These are phyloP conservation scores for Taeniopygia guttata DNA, from an alignment of 2,797 vertebrate species.

Conservation along the genomic window DNA sequence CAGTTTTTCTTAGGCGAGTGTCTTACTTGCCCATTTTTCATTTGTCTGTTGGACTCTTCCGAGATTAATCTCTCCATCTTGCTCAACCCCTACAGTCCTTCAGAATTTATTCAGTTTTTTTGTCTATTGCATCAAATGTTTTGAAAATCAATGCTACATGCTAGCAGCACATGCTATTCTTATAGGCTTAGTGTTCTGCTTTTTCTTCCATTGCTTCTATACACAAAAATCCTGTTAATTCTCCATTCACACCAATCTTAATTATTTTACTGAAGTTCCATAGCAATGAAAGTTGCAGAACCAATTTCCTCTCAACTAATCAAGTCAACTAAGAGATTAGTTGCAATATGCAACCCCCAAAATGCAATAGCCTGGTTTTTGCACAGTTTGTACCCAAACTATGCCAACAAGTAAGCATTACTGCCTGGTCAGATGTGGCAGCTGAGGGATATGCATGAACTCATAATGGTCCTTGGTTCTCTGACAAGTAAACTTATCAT, in stretches of 20 bases:
- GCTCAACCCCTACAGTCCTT: background rate
- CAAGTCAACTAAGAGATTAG: background rate
- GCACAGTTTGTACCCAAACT: background rate
- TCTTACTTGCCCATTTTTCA: background rate
- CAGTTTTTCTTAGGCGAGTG: background rate
- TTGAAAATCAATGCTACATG: accelerated
- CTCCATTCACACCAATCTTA: background rate
- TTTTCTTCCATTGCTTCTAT: background rate
- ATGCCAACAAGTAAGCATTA: background rate
- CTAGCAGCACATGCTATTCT: background rate
- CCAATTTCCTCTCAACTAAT: background rate
- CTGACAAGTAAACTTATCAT: background rate
- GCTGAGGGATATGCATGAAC: background rate
- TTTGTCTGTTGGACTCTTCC: background rate
- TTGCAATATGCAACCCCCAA: background rate
- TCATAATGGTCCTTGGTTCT: background rate
- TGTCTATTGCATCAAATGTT: accelerated
- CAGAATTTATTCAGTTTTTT: background rate
- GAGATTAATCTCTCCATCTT: background rate
- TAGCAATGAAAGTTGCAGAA: background rate
- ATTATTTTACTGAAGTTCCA: background rate
- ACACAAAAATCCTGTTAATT: background rate
- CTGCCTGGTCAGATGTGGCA: background rate
- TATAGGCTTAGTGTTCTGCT: background rate
- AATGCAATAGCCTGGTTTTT: background rate